A percentile compares a stretch with the other conserved stretches of the same genome.
phyloP scores from a whole-genome alignment of 1,140 invertebrate genomes.

The Heliconius nattereri region DNA sequence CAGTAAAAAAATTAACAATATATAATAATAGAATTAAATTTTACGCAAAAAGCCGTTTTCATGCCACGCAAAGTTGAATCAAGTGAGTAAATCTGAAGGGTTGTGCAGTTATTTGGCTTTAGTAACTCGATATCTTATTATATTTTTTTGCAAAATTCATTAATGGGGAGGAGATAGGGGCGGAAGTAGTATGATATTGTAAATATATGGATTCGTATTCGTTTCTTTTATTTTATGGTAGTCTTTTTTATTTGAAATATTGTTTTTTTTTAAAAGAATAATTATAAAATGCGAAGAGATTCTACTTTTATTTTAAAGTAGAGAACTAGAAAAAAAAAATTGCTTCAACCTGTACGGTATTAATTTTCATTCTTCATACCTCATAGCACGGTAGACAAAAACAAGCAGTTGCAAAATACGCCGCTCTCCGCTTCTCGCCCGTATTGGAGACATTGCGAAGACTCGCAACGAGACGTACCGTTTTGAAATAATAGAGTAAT shows the following conservation, averaged over 20 bases:
- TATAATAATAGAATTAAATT: too few relatives aligned
- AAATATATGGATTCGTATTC: constrained; percentile 52
- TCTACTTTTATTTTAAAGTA: background rate
- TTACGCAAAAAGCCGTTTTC: background rate
- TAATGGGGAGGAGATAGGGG: constrained; percentile 50
- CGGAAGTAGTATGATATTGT: constrained; percentile 60
- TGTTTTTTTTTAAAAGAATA: too few relatives aligned
- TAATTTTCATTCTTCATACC: background rate
- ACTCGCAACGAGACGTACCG: too few relatives aligned
- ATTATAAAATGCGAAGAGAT: too few relatives aligned
- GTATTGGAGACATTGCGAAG: background rate
- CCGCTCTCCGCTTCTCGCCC: background rate
- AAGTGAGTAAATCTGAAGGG: constrained; percentile 32
- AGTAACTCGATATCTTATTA: constrained; percentile 49
- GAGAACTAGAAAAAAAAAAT: too few relatives aligned
- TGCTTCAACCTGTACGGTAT: too few relatives aligned
- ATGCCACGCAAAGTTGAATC: constrained; percentile 12
- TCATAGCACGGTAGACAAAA: background rate
- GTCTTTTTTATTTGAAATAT: background rate
- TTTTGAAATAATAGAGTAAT: too few relatives aligned
- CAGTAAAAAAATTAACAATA: too few relatives aligned
- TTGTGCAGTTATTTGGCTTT: constrained; percentile 62
- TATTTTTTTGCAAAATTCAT: constrained; percentile 48
- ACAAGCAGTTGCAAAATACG: too few relatives aligned
- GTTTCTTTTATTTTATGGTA: background rate